Conservation (phyloP, 2,888 invertebrate genomes). For the Adelphocoris suturalis region DNA sequence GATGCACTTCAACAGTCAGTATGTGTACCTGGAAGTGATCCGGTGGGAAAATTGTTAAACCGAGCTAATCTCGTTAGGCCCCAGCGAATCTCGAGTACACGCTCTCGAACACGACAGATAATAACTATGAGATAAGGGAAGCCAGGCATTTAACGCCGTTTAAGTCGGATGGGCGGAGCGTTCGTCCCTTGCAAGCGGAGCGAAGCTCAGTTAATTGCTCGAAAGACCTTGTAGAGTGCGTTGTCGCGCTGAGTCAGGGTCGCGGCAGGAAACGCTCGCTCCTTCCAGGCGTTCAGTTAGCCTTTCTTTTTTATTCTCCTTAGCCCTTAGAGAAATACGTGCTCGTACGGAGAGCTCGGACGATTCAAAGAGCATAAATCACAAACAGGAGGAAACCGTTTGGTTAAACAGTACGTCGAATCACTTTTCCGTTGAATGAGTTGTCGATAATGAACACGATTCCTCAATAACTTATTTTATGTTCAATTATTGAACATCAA, state of each 20-base stretch:
- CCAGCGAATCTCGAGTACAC: conserved; percentile 8
- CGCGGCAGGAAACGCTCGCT: conserved; percentile 46
- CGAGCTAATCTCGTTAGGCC: conserved; percentile 21
- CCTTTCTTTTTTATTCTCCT: neutral
- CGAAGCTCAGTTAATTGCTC: conserved; percentile 48
- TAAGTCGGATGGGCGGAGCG: neutral
- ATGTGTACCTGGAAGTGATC: neutral
- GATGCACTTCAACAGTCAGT: neutral
- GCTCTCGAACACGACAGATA: conserved; percentile 31
- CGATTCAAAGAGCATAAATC: conserved; percentile 11
- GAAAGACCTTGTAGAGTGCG: conserved; percentile 51
- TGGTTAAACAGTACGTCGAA: conserved; percentile 9
- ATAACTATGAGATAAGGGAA: conserved; percentile 28
- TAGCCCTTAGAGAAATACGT: neutral
- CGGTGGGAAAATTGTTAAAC: conserved; percentile 12
- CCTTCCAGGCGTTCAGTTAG: neutral
- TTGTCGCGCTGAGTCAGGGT: conserved; percentile 51
- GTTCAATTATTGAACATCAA: no score
- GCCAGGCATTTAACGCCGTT: conserved; percentile 32
- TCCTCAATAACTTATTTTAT: no score
- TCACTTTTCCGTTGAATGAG: neutral
- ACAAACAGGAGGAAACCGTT: neutral
- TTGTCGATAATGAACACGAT: neutral
- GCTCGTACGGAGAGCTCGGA: neutral
- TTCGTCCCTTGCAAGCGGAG: conserved; percentile 13